Evolutionary conservation across 2,888 invertebrate genomes (phyloP).

Genomic region (Drosophila rubida): DNA sequence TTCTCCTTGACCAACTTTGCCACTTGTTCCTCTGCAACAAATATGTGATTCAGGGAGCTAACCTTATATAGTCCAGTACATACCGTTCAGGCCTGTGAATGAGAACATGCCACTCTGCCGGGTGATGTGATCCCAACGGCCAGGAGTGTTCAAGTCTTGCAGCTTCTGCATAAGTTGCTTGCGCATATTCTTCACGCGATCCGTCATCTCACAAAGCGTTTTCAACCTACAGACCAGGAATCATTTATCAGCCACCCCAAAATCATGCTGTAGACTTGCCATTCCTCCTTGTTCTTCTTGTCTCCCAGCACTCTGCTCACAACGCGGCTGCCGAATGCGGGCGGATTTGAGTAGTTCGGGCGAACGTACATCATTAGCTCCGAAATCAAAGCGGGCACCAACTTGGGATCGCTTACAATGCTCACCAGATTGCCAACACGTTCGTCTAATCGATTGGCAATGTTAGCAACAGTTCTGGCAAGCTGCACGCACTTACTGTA

Average conservation of each 20-base stretch:
- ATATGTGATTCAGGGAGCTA: too few species aligned
- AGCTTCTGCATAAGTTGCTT: conserved; percentile 89
- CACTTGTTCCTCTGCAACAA: conserved; percentile 27
- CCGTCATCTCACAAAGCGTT: conserved; percentile 88
- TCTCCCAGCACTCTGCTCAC: conserved; percentile 92
- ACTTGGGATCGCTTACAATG: conserved; percentile 88
- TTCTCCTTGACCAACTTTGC: conserved; percentile 13
- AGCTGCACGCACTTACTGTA: conserved; percentile 89
- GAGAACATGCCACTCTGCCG: conserved; percentile 41
- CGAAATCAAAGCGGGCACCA: conserved; percentile 89
- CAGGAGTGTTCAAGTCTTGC: conserved; percentile 91
- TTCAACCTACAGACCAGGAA: conserved; percentile 2
- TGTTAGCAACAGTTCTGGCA: not conserved
- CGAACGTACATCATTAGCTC: conserved; percentile 93
- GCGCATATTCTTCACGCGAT: conserved; percentile 94
- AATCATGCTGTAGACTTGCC: conserved; percentile 87
- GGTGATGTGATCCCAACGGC: conserved; percentile 86
- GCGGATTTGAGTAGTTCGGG: conserved; percentile 97
- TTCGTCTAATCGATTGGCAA: conserved; percentile 88
- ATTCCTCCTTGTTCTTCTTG: conserved; percentile 90
- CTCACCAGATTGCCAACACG: conserved; percentile 94
- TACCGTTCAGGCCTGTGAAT: conserved; percentile 24
- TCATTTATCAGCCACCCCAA: not conserved
- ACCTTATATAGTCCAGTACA: not conserved
- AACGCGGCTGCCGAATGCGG: conserved; percentile 95